Percentiles rank a stretch among this genome's conserved stretches.
phyloP scores from a whole-genome alignment of 2,888 invertebrate species.

The Furcula furcula region DNA sequence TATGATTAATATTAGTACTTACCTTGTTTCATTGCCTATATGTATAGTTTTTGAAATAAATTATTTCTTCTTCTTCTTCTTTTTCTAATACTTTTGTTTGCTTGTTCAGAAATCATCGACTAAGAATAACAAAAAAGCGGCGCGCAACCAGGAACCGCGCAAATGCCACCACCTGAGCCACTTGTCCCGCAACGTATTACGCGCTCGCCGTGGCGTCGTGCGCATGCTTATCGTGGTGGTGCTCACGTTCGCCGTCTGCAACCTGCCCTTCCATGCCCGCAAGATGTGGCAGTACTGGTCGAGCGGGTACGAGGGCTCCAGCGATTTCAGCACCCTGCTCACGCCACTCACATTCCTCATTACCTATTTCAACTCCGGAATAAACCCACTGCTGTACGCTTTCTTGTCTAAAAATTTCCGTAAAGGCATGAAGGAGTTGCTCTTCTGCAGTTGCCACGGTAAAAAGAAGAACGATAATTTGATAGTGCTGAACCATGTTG shows the following conservation, averaged over 20 bases:
- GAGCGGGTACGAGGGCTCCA: conserved; percentile 85
- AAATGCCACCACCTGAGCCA: conserved; percentile 85
- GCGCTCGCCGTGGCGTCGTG: conserved; percentile 92
- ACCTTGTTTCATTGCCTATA: too few species aligned
- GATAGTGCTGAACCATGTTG: conserved; percentile 69
- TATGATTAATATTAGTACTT: too few species aligned
- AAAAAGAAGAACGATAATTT: conserved; percentile 69
- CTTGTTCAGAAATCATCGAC: conserved; percentile 30
- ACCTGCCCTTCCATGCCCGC: conserved; percentile 93
- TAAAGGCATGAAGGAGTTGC: conserved; percentile 91
- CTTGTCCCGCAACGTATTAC: conserved; percentile 88
- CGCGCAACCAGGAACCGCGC: conserved; percentile 64
- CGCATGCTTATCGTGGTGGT: conserved; percentile 95
- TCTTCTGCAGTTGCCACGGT: conserved; percentile 81
- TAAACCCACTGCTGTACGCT: conserved; percentile 95
- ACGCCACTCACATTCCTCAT: conserved; percentile 94
- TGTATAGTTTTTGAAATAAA: too few species aligned
- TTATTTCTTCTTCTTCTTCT: too few species aligned
- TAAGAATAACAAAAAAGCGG: conserved; percentile 33
- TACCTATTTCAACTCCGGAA: conserved; percentile 94
- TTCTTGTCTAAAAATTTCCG: conserved; percentile 91
- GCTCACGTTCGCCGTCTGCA: conserved; percentile 93
- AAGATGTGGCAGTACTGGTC: conserved; percentile 95
- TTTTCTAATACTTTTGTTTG: too few species aligned
- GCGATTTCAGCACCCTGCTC: conserved; percentile 88